phyloP scores from a whole-genome alignment of 2,113 vertebrate species.

The Mustela nigripes region DNA sequence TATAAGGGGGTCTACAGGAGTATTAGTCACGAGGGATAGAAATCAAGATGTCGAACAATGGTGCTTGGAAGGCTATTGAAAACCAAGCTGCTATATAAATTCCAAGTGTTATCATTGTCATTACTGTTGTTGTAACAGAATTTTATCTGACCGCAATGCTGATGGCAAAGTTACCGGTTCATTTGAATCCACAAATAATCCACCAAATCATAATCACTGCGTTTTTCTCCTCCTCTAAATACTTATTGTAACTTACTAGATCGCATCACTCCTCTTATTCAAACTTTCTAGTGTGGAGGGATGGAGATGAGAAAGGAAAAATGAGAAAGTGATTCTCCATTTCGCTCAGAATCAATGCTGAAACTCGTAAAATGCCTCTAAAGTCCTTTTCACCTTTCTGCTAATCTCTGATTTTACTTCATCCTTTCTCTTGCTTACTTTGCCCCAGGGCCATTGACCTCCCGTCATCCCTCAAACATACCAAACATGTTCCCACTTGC shows the following conservation, averaged over 20 bases:
- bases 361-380: background rate
- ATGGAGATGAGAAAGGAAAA: background rate
- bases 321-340: background rate
- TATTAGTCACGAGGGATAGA: background rate
- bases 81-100: background rate
- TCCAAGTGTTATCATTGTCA: background rate
- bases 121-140: background rate
- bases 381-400: background rate
- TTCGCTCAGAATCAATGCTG: background rate
- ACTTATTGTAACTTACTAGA: background rate
- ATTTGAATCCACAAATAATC: background rate
- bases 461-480: background rate
- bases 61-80: background rate
- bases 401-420: background rate
- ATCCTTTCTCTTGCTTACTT: background rate
- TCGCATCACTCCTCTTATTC: background rate
- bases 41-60: background rate
- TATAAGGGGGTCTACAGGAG: background rate
- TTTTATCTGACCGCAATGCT: background rate
- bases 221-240: slow-evolving; percentile 32
- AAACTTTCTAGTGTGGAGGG: background rate
- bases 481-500: background rate
- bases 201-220: background rate
- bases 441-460: background rate
- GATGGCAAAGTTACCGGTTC: background rate